Conservation (phyloP, 1,140 invertebrate genomes). For the Manduca sexta region DNA sequence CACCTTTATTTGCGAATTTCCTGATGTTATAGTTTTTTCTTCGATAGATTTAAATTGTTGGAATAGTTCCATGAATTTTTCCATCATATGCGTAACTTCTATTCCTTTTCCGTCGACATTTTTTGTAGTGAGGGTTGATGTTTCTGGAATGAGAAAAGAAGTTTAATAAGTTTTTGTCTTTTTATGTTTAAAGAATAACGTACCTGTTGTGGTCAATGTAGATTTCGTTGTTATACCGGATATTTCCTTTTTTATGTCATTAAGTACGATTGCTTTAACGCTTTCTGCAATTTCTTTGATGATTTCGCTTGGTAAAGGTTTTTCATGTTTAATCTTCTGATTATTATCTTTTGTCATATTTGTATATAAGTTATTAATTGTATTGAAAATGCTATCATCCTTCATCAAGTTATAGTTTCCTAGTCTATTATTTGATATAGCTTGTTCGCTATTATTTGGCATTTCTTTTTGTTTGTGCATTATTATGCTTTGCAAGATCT, state of each 20-base stretch:
- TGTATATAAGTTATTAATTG: slow-evolving; percentile 2
- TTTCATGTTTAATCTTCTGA: neutral
- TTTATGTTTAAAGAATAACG: neutral
- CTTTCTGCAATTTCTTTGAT: slow-evolving; percentile 48
- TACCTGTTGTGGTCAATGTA: slow-evolving; percentile 12
- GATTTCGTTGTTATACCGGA: slow-evolving; percentile 6
- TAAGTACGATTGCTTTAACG: slow-evolving; percentile 43
- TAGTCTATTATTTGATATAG: too few species aligned
- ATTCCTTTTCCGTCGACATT: neutral
- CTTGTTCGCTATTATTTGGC: too few species aligned
- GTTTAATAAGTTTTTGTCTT: neutral
- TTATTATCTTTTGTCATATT: slow-evolving; percentile 4
- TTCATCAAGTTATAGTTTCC: neutral
- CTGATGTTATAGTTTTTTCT: slow-evolving; percentile 3
- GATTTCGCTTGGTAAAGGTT: slow-evolving; percentile 23
- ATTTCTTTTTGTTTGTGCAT: too few species aligned
- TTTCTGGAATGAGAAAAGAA: neutral
- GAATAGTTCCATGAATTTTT: slow-evolving; percentile 46
- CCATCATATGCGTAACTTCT: slow-evolving; percentile 18
- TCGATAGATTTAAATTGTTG: slow-evolving; percentile 40
- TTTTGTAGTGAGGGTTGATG: neutral
- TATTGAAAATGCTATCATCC: neutral
- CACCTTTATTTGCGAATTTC: slow-evolving; percentile 1
- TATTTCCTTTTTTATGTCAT: slow-evolving; percentile 37
- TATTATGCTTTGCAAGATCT: too few species aligned